Percentiles rank a stretch among this genome's conserved stretches.
These are phyloP conservation scores for Lycaon pictus DNA, from an alignment of 2,113 vertebrate genomes.

Conservation along the genomic window DNA sequence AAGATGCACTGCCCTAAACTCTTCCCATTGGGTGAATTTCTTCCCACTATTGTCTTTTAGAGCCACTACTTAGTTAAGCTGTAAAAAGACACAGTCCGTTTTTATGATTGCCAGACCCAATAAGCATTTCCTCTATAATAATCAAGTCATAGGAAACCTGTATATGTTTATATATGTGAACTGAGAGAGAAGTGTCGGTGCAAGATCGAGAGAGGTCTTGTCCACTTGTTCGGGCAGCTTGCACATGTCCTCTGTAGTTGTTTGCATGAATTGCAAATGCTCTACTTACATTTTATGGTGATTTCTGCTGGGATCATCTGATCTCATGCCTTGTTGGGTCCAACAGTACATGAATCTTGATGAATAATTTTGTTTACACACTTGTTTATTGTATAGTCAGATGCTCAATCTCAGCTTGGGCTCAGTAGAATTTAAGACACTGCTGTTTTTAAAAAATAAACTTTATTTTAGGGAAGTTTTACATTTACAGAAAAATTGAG, in stretches of 20 bases:
- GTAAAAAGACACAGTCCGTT: background rate
- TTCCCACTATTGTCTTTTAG: background rate
- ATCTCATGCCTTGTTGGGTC: background rate
- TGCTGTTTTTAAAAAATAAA: background rate
- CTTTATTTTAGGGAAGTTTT: background rate
- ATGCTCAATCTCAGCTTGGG: background rate
- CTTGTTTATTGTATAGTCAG: background rate
- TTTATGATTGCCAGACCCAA: background rate
- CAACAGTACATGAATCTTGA: background rate
- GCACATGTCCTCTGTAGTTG: background rate
- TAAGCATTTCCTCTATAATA: background rate
- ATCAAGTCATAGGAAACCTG: background rate
- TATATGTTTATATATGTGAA: background rate
- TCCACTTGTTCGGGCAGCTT: too few species aligned
- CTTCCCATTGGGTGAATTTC: background rate
- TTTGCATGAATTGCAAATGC: background rate
- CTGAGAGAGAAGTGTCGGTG: background rate
- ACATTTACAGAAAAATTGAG: constrained; percentile 4
- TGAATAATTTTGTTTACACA: background rate
- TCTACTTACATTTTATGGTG: background rate
- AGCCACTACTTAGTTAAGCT: background rate
- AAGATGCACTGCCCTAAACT: background rate
- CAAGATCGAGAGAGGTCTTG: background rate
- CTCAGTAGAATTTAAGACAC: background rate
- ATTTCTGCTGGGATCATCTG: background rate